Evolutionary conservation across 2,113 vertebrate species (phyloP).

Genomic region (Aphelocoma coerulescens): DNA sequence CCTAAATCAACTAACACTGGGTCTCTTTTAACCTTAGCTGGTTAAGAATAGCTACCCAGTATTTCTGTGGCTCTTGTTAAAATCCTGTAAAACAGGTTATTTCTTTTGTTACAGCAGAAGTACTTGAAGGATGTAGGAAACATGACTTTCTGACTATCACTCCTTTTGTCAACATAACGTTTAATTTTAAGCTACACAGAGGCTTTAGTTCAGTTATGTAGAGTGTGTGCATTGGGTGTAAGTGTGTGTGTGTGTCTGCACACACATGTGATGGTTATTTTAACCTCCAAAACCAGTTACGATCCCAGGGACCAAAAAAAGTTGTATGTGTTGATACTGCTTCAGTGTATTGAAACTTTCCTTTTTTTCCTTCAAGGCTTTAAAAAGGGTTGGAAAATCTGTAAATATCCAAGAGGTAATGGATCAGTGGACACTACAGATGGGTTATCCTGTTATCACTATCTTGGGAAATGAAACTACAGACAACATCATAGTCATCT

Average conservation of each 20-base stretch:
- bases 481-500: conserved; percentile 80
- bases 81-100: not conserved
- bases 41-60: not conserved
- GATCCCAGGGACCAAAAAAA: not conserved
- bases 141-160: not conserved
- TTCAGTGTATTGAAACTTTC: conserved; percentile 19
- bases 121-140: not conserved
- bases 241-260: not conserved
- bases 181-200: not conserved
- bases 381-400: conserved; percentile 88
- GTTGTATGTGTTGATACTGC: not conserved
- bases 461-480: conserved; percentile 87
- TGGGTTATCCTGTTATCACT: conserved; percentile 96
- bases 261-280: not conserved
- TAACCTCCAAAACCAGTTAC: not conserved
- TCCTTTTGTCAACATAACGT: not conserved
- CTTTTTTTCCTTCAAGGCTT: conserved; percentile 77
- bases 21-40: not conserved
- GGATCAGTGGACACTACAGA: conserved; percentile 97
- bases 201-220: not conserved
- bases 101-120: not conserved
- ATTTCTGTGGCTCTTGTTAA: not conserved
- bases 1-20: not conserved
- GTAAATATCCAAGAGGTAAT: conserved; percentile 94
- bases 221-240: not conserved